Percentiles rank a stretch among this genome's conserved stretches.
phyloP scores from a whole-genome alignment of 2,888 invertebrate genomes.

The Graphium colonna region DNA sequence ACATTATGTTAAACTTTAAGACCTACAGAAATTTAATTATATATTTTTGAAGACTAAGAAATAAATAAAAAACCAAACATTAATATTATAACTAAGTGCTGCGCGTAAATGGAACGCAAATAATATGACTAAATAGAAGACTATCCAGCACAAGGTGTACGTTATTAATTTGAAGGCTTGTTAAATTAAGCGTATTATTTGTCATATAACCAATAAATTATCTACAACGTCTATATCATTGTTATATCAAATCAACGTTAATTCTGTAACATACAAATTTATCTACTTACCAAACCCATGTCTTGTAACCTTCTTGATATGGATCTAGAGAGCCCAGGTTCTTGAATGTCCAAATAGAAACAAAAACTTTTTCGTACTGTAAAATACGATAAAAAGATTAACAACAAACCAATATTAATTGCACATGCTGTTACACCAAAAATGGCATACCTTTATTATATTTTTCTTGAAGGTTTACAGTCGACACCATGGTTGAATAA shows the following conservation, averaged over 20 bases:
- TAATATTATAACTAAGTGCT: background rate
- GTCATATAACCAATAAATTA: conserved; percentile 47
- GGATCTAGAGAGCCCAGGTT: conserved; percentile 82
- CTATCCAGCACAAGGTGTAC: conserved; percentile 20
- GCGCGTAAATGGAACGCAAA: conserved; percentile 44
- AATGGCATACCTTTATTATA: conserved; percentile 63
- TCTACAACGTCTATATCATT: conserved; percentile 32
- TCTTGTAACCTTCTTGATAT: conserved; percentile 85
- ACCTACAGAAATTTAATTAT: no score
- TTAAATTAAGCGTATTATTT: conserved; percentile 34
- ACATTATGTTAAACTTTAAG: no score
- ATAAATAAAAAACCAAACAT: background rate
- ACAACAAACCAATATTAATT: conserved; percentile 25
- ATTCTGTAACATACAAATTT: conserved; percentile 52
- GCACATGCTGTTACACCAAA: background rate
- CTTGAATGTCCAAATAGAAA: conserved; percentile 89
- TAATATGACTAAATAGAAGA: conserved; percentile 44
- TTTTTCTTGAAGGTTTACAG: conserved; percentile 70
- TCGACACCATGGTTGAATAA: conserved; percentile 63
- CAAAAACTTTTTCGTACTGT: conserved; percentile 82
- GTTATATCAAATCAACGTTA: conserved; percentile 25
- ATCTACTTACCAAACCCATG: conserved; percentile 84
- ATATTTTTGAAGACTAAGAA: no score
- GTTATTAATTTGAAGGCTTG: conserved; percentile 22
- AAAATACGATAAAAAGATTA: conserved; percentile 35